These are phyloP conservation scores for Tichodroma muraria DNA, from an alignment of 2,113 vertebrate genomes.

Conservation along the genomic window DNA sequence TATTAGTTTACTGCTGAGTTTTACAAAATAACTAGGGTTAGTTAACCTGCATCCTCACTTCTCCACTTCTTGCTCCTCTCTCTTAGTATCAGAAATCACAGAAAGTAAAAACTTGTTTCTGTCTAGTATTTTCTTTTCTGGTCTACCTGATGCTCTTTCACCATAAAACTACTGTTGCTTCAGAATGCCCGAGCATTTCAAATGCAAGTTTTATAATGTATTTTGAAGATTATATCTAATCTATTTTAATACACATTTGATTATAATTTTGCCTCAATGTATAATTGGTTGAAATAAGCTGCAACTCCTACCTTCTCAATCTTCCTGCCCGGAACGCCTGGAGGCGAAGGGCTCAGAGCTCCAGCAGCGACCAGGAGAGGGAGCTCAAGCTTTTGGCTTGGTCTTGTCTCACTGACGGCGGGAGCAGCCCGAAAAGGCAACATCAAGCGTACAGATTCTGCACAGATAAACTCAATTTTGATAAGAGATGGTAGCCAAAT, in stretches of 20 bases:
- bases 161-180: not conserved
- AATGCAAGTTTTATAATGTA: not conserved
- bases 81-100: not conserved
- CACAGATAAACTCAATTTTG: not conserved
- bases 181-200: not conserved
- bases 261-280: not conserved
- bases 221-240: not conserved
- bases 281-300: not conserved
- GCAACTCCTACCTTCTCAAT: not conserved
- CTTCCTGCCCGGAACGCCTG: fast-evolving
- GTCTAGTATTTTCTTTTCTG: not conserved
- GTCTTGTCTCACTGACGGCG: not conserved
- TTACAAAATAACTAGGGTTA: not conserved
- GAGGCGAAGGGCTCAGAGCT: not conserved
- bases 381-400: conserved; percentile 34
- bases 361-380: conserved; percentile 62
- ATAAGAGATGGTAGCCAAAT: not conserved
- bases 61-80: not conserved
- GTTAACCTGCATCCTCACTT: not conserved
- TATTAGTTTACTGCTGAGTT: not conserved
- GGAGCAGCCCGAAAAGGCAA: fast-evolving
- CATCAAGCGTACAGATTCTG: fast-evolving
- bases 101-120: not conserved
- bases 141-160: not conserved
- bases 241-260: not conserved